These are phyloP conservation scores for Seladonia tumulorum DNA, from an alignment of 2,888 invertebrate genomes.

Conservation along the genomic window DNA sequence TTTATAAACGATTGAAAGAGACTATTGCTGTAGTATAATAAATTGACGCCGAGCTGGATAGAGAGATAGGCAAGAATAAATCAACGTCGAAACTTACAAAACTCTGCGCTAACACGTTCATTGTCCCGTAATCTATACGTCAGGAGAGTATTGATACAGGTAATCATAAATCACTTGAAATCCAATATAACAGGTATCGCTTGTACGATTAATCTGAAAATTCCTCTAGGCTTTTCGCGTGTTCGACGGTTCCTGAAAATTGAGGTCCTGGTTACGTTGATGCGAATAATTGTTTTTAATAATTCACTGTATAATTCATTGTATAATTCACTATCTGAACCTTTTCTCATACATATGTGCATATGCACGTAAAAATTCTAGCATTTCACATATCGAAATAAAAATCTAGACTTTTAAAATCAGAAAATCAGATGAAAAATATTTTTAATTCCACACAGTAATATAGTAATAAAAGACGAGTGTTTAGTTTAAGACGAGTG, in stretches of 20 bases:
- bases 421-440: no score
- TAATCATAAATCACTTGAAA: background rate
- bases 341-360: no score
- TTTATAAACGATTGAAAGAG: constrained; percentile 5
- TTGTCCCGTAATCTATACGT: constrained; percentile 5
- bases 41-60: background rate
- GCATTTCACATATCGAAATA: no score
- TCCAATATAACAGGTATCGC: background rate
- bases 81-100: constrained; percentile 8
- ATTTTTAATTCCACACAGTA: no score
- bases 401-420: no score
- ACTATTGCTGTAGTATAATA: background rate
- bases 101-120: background rate
- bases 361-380: no score
- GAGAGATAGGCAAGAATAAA: background rate
- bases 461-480: no score
- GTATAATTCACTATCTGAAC: no score
- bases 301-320: no score
- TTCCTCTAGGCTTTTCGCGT: background rate
- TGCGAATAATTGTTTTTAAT: background rate
- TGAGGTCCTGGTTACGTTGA: background rate
- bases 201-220: background rate
- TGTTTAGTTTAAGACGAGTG: no score
- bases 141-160: background rate
- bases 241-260: background rate